Base-by-base conservation (phyloP, 2,888 invertebrate species). In the Osmoderma eremita region DNA sequence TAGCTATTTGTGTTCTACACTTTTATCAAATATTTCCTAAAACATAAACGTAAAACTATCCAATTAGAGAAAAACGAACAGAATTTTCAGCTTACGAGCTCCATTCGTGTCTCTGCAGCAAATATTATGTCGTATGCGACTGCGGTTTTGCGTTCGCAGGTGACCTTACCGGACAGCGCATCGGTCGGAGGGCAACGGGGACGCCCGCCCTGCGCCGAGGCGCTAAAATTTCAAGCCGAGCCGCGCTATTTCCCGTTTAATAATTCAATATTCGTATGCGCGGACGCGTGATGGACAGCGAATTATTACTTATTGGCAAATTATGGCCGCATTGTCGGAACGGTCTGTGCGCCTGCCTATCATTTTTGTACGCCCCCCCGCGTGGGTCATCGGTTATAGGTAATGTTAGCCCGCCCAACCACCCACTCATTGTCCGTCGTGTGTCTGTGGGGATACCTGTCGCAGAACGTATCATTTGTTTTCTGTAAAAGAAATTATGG, bases 271-370 rank as follows among this genome's bases (percentile, higher is more conserved):
- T 30, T 30, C 30, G 30, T 69, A 68, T 73, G 73, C 72, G 69
- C 73, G 73, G 69, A 69, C 70, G 68, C 36, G 63, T 71, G 69
- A 72, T 70, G 70, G 72, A 72, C 70, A 69, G 70, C 71, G 66
- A 72, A 74, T 71, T 74, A 71, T 72, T 68, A 68, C 51, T 70
- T 73, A 72, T 73, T 72, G 73, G 72, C 72, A 63, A 72, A 70
- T 70, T 67, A 69, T 70, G 67, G 45, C 61, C 49, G 68, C 66
- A 64, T 67, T 63, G 64, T 58, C n/a, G 50, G 67, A 63, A 63
- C 65, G 65, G 65, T 61, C 69, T 71, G 70, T 72, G 71, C 70
- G 71, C 71, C 67, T 70, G 71, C 68, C 71, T 63, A 49, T 70
- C 70, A 70, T 30, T 69, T 64, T 69, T 67, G 54, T 67, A 63